phyloP scores from a whole-genome alignment of 2,797 vertebrate species.

The Acipenser ruthenus region DNA sequence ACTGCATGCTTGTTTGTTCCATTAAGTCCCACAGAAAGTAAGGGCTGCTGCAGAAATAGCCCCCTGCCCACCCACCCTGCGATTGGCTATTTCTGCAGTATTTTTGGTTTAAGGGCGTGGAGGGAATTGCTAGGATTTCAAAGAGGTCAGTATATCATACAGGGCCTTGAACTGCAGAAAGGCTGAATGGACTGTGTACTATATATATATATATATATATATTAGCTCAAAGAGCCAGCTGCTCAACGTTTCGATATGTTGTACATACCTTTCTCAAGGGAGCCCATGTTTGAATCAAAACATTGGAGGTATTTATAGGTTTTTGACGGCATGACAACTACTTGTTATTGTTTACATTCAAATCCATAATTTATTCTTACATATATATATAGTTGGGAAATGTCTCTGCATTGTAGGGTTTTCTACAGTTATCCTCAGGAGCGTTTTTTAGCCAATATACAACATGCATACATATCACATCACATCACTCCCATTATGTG shows the following conservation, averaged over 20 bases:
- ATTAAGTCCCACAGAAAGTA: background rate
- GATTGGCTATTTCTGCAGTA: background rate
- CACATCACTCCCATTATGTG: background rate
- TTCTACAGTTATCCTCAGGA: too few relatives aligned
- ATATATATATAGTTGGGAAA: background rate
- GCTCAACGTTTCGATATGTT: too few relatives aligned
- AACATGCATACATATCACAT: too few relatives aligned
- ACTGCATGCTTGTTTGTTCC: background rate
- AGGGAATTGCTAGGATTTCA: constrained; percentile 12
- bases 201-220: background rate
- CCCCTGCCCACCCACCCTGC: background rate
- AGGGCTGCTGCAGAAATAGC: background rate
- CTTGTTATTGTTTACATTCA: too few relatives aligned
- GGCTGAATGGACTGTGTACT: background rate
- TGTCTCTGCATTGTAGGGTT: too few relatives aligned
- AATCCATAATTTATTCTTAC: too few relatives aligned
- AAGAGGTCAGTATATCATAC: background rate
- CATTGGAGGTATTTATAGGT: too few relatives aligned
- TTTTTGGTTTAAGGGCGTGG: background rate
- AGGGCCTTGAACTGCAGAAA: background rate
- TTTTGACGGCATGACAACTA: too few relatives aligned
- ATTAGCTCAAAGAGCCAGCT: too few relatives aligned
- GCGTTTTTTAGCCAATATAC: too few relatives aligned
- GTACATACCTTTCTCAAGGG: too few relatives aligned
- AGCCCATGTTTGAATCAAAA: too few relatives aligned